Evolutionary conservation across 2,113 vertebrate genomes (phyloP).

Genomic region (Tetrao urogallus): DNA sequence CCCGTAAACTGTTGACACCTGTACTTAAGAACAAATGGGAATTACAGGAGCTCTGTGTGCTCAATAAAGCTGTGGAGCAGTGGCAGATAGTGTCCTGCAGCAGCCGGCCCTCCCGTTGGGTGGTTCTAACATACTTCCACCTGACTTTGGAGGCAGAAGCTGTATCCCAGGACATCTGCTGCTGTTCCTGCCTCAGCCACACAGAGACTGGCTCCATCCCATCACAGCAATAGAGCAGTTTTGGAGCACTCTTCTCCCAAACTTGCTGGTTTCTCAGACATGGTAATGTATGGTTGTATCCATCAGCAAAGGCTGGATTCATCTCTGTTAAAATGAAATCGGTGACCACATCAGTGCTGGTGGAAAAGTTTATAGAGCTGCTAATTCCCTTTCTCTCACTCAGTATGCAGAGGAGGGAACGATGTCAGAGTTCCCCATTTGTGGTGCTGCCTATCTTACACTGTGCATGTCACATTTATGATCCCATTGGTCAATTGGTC

Average conservation of each 20-base stretch:
- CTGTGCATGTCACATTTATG: neutral
- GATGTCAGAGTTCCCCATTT: neutral
- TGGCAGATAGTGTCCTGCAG: neutral
- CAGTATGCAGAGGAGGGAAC: neutral
- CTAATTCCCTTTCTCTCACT: neutral
- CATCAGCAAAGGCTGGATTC: neutral
- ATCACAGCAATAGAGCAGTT: neutral
- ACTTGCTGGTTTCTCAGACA: neutral
- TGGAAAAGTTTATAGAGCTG: neutral
- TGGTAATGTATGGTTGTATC: rapidly evolving
- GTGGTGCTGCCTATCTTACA: rapidly evolving
- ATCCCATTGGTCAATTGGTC: neutral
- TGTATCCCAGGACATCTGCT: neutral
- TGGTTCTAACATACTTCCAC: neutral
- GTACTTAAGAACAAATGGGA: conserved; percentile 4
- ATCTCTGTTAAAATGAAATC: neutral
- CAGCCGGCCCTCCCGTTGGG: rapidly evolving
- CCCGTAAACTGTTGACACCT: too few relatives aligned
- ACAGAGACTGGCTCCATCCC: neutral
- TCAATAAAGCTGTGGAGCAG: neutral
- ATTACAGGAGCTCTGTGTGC: neutral
- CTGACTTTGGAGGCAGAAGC: neutral
- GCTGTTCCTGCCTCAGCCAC: rapidly evolving
- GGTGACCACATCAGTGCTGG: rapidly evolving
- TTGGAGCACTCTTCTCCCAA: rapidly evolving